These are phyloP conservation scores for Brassicogethes aeneus DNA, from an alignment of 2,888 invertebrate genomes.

Conservation along the genomic window DNA sequence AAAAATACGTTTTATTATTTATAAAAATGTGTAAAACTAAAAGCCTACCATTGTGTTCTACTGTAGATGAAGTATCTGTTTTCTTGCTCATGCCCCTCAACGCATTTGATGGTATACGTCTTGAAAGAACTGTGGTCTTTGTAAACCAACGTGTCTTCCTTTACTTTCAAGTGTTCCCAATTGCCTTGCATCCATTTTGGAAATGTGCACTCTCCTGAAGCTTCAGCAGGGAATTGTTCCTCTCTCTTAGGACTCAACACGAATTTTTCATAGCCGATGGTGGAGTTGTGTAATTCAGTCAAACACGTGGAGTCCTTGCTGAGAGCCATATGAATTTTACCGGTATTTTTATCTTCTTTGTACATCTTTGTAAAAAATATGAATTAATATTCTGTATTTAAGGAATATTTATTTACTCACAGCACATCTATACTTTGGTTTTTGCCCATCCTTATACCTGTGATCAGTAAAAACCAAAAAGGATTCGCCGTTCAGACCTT, in stretches of 20 bases:
- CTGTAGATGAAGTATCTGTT: conserved; percentile 45
- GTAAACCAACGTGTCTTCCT: conserved; percentile 42
- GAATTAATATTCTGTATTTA: background rate
- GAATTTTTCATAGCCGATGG: conserved; percentile 50
- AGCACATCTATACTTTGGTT: conserved; percentile 51
- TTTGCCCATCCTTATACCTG: conserved; percentile 35
- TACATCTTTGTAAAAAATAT: conserved; percentile 18
- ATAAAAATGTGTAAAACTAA: conserved; percentile 3
- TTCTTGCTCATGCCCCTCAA: conserved; percentile 31
- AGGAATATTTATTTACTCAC: no score
- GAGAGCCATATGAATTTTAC: conserved; percentile 49
- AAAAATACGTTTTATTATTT: conserved; percentile 23
- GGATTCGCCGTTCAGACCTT: conserved; percentile 45
- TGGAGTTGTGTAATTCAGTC: conserved; percentile 45
- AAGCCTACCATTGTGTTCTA: conserved; percentile 48
- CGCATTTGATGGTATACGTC: conserved; percentile 45
- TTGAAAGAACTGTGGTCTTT: conserved; percentile 45
- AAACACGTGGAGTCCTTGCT: conserved; percentile 57
- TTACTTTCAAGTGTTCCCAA: conserved; percentile 50
- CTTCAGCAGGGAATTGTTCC: conserved; percentile 38
- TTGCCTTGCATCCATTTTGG: conserved; percentile 55
- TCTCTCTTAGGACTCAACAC: conserved; percentile 39
- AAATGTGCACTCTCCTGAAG: conserved; percentile 40
- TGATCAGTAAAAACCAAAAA: conserved; percentile 51
- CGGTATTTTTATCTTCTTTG: conserved; percentile 35